Conservation (phyloP, 2,797 vertebrate species). For the Vipera latastei region DNA sequence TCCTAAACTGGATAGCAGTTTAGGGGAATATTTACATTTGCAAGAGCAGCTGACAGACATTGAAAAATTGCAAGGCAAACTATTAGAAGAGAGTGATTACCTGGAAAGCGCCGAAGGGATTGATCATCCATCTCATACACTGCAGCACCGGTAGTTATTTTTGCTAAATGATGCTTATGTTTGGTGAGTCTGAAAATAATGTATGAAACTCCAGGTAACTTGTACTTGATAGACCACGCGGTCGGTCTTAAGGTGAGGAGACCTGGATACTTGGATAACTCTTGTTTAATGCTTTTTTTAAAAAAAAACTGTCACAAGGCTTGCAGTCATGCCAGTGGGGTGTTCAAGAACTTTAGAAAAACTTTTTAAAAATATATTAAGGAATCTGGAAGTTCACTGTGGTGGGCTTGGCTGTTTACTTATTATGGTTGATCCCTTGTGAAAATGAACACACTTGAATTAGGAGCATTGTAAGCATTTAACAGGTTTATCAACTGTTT, state of each 20-base stretch:
- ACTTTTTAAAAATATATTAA: background rate
- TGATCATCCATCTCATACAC: slow-evolving; percentile 87
- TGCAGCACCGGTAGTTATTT: slow-evolving; percentile 84
- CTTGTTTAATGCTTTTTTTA: background rate
- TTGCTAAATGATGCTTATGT: background rate
- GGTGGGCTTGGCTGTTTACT: background rate
- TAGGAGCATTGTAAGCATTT: background rate
- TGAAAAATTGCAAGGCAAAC: slow-evolving; percentile 87
- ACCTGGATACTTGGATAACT: background rate
- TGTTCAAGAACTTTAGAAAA: background rate
- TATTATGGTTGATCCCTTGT: background rate
- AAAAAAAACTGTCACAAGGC: background rate
- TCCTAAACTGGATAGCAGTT: slow-evolving; percentile 87
- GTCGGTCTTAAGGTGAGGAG: background rate
- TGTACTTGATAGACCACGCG: background rate
- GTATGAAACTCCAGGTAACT: background rate
- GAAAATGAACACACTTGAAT: background rate
- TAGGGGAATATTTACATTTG: slow-evolving; percentile 89
- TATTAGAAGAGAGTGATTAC: slow-evolving; percentile 89
- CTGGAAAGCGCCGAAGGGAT: slow-evolving; percentile 89
- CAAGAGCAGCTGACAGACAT: slow-evolving; percentile 89
- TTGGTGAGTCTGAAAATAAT: background rate
- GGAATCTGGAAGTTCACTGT: background rate
- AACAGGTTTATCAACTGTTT: background rate
- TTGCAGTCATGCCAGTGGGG: background rate